Percentiles rank a stretch among this genome's conserved stretches.
These are phyloP conservation scores for Sebastes matsubarae DNA, from an alignment of 2,797 vertebrate genomes.

Conservation along the genomic window DNA sequence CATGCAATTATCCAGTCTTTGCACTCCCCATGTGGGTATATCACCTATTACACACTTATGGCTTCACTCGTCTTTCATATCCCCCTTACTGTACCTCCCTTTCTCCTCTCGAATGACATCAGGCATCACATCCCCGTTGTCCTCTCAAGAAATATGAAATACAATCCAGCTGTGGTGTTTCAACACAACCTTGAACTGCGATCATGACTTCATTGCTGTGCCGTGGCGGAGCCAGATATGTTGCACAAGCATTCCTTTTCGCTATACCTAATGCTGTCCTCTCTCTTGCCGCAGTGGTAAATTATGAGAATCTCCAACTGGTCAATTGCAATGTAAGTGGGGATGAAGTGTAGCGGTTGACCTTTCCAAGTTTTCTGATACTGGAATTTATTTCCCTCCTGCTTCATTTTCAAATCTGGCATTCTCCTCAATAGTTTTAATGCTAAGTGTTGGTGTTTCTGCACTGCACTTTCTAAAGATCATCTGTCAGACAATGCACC, in stretches of 20 bases:
- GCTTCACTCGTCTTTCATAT: conserved; percentile 11
- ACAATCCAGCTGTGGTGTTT: conserved; percentile 52
- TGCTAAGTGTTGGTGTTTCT: not conserved
- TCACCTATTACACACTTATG: conserved; percentile 2
- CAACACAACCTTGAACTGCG: conserved; percentile 49
- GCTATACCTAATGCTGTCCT: not conserved
- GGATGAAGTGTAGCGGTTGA: conserved; percentile 20
- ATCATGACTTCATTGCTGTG: conserved; percentile 29
- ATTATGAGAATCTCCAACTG: conserved; percentile 6
- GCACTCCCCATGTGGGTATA: conserved; percentile 2
- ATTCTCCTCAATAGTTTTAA: not conserved
- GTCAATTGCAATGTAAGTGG: conserved; percentile 5
- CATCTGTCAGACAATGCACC: conserved; percentile 3
- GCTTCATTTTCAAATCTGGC: not conserved
- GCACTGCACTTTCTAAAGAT: conserved; percentile 12
- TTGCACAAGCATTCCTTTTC: conserved; percentile 36
- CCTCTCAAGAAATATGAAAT: conserved; percentile 43
- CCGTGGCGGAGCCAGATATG: conserved; percentile 21
- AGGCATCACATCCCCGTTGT: conserved; percentile 17
- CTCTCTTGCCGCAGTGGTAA: not conserved
- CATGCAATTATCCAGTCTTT: conserved; percentile 22
- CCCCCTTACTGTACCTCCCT: not conserved
- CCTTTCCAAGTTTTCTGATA: conserved; percentile 12
- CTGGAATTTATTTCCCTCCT: not conserved
- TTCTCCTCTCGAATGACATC: conserved; percentile 34